A percentile compares a stretch with the other conserved stretches of the same genome.
phyloP scores from a whole-genome alignment of 1,140 invertebrate genomes.

The Ectropis grisescens region DNA sequence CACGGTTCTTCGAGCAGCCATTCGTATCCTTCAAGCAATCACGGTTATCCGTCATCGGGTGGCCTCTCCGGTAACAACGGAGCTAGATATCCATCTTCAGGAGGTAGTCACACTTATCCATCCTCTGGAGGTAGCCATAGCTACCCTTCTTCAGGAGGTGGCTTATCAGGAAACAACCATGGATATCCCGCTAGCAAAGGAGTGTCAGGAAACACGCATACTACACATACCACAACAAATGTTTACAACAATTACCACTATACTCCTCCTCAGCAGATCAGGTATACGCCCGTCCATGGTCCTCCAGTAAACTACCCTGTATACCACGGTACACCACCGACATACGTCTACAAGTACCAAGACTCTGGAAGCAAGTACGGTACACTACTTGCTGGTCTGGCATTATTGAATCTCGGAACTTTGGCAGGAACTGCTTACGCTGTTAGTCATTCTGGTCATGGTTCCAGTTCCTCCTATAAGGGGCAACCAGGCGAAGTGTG shows the following conservation, averaged over 20 bases:
- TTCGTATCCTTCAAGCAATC: slow-evolving; percentile 22
- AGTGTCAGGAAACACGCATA: slow-evolving; percentile 20
- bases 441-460: slow-evolving; percentile 16
- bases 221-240: slow-evolving; percentile 20
- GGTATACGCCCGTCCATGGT: slow-evolving; percentile 30
- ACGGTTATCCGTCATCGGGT: slow-evolving; percentile 32
- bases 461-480: slow-evolving; percentile 20
- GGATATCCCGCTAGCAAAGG: slow-evolving; percentile 19
- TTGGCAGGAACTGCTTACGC: slow-evolving; percentile 40
- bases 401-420: slow-evolving; percentile 51
- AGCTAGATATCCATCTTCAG: slow-evolving; percentile 18
- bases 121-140: slow-evolving; percentile 18
- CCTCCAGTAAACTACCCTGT: slow-evolving; percentile 41
- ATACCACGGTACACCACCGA: slow-evolving; percentile 44
- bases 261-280: slow-evolving; percentile 47
- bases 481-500: slow-evolving; percentile 45
- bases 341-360: slow-evolving; percentile 55
- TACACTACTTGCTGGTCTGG: slow-evolving; percentile 46
- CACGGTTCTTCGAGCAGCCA: slow-evolving; percentile 14
- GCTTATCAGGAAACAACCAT: slow-evolving; percentile 14
- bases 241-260: slow-evolving; percentile 50
- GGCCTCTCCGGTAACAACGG: slow-evolving; percentile 20
- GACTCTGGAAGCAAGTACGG: slow-evolving; percentile 60
- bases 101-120: slow-evolving; percentile 15
- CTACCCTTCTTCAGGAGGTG: slow-evolving; percentile 15